A percentile compares a stretch with the other conserved stretches of the same genome.
These are phyloP conservation scores for Choristoneura fumiferana DNA, from an alignment of 1,140 invertebrate species.

Conservation along the genomic window DNA sequence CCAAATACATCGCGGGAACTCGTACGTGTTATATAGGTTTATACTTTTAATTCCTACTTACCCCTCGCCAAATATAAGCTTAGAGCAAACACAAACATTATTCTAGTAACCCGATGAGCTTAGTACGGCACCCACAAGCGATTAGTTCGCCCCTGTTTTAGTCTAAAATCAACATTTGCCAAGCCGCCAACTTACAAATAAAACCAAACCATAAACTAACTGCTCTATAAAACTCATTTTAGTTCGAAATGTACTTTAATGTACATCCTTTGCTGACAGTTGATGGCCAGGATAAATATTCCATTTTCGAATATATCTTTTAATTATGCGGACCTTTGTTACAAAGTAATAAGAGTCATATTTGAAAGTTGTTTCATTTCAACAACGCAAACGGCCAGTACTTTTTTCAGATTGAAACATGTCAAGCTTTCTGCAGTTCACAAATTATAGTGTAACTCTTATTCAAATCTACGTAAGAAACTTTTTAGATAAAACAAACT, in stretches of 20 bases:
- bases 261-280: not conserved
- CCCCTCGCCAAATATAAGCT: conserved; percentile 58
- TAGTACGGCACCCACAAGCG: conserved; percentile 61
- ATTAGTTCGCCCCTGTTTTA: conserved; percentile 52
- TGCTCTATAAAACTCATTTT: not conserved
- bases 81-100: conserved; percentile 71
- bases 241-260: not conserved
- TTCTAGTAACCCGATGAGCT: conserved; percentile 73
- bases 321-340: not conserved
- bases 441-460: not conserved
- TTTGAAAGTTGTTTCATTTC: not conserved
- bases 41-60: conserved; percentile 46
- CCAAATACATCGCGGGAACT: not conserved
- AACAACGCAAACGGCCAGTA: not conserved
- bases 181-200: not conserved
- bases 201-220: not conserved
- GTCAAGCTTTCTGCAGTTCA: not conserved
- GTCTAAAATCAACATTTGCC: conserved; percentile 3
- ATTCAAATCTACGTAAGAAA: not conserved
- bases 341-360: not conserved
- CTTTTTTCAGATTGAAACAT: conserved; percentile 5
- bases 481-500: not conserved
- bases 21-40: conserved; percentile 37
- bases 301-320: not conserved
- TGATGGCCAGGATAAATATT: conserved; percentile 3